Conservation (phyloP, 2,888 invertebrate genomes). For the Drosophila mettleri region DNA sequence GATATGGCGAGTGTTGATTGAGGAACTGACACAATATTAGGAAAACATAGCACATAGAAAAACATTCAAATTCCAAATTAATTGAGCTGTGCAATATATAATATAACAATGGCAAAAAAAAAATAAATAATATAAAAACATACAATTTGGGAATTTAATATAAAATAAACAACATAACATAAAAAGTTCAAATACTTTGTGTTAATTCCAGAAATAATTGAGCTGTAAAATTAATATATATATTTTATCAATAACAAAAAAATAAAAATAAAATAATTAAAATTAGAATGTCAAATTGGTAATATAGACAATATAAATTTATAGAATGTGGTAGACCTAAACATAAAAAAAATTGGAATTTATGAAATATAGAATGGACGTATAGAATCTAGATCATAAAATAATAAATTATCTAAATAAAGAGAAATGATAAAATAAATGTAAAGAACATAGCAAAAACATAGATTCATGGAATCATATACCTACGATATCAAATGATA, state of each 20-base stretch:
- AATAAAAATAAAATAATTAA: neutral
- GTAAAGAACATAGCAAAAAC: constrained; percentile 1
- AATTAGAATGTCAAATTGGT: neutral
- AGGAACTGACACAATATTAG: neutral
- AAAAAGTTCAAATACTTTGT: too few species aligned
- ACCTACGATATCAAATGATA: neutral
- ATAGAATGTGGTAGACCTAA: neutral
- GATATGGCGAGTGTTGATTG: neutral
- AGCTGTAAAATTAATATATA: neutral
- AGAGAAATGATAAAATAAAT: neutral
- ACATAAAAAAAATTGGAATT: too few species aligned
- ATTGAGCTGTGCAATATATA: neutral
- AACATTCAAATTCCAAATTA: neutral
- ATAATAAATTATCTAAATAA: neutral
- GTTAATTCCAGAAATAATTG: neutral
- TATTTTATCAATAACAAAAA: neutral
- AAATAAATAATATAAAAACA: neutral
- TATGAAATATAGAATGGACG: neutral
- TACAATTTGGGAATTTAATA: neutral
- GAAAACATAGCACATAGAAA: neutral
- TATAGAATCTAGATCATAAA: neutral
- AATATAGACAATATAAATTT: neutral
- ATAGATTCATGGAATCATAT: neutral
- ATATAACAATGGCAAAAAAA: neutral
- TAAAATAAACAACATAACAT: too few species aligned